These are phyloP conservation scores for Galeopterus variegatus DNA, from an alignment of 2,113 vertebrate species.

Conservation along the genomic window DNA sequence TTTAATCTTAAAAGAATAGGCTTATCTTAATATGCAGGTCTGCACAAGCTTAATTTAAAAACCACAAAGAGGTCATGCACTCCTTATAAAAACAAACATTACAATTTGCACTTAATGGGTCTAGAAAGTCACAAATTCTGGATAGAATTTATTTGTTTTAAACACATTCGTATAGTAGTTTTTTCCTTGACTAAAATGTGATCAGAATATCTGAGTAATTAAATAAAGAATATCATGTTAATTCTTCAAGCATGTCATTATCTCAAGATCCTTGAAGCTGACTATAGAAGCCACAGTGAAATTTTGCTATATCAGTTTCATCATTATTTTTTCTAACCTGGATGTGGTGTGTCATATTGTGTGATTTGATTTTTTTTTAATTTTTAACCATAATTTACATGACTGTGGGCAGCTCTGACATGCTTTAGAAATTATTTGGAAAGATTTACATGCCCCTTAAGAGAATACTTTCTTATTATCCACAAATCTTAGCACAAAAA, in stretches of 20 bases:
- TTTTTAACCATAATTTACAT: background rate
- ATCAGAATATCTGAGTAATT: background rate
- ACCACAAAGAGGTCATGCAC: background rate
- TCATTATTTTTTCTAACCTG: background rate
- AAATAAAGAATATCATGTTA: background rate
- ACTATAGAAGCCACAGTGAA: background rate
- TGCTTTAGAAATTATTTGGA: background rate
- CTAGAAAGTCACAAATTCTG: constrained; percentile 16
- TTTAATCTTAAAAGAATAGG: constrained; percentile 19
- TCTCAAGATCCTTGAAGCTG: background rate
- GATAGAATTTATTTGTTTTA: background rate
- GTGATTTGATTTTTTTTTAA: background rate
- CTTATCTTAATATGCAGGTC: constrained; percentile 36
- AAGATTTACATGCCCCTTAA: background rate
- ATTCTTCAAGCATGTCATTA: background rate
- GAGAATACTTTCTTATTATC: background rate
- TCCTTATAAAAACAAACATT: constrained; percentile 51
- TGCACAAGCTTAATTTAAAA: constrained; percentile 27
- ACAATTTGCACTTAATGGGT: background rate
- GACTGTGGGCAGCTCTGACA: background rate
- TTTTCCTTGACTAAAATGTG: constrained; percentile 10
- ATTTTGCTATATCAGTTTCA: background rate
- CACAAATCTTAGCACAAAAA: background rate
- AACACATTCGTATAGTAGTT: background rate
- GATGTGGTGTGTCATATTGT: background rate